Evolutionary conservation across 2,113 vertebrate species (phyloP).

Genomic region (Corythaeola cristata): DNA sequence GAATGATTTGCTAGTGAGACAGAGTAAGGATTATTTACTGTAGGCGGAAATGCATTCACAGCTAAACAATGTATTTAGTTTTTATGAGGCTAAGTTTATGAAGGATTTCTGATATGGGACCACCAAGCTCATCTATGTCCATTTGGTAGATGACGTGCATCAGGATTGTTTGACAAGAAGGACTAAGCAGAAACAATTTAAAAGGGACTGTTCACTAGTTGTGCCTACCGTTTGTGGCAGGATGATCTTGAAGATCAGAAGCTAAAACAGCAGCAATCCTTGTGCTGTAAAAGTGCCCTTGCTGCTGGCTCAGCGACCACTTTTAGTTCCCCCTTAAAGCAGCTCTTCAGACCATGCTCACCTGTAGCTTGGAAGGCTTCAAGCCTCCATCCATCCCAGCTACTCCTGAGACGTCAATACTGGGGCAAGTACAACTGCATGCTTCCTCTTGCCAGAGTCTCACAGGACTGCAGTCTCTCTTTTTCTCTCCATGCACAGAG

Average conservation of each 20-base stretch:
- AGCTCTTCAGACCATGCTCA: neutral
- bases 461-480: neutral
- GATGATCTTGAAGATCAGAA: neutral
- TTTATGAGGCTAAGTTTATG: neutral
- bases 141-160: neutral
- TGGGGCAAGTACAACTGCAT: neutral
- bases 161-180: neutral
- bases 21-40: neutral
- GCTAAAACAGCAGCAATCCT: neutral
- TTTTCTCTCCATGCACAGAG: neutral
- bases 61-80: neutral
- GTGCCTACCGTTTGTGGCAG: neutral
- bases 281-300: neutral
- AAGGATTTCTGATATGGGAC: neutral
- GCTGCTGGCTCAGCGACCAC: neutral
- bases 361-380: neutral
- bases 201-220: neutral
- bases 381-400: neutral
- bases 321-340: neutral
- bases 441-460: neutral
- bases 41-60: neutral
- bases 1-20: neutral
- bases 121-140: neutral
- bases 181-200: neutral
- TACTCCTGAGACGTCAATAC: neutral